These are phyloP conservation scores for Bombus sylvicola DNA, from an alignment of 1,140 invertebrate genomes.

Conservation along the genomic window DNA sequence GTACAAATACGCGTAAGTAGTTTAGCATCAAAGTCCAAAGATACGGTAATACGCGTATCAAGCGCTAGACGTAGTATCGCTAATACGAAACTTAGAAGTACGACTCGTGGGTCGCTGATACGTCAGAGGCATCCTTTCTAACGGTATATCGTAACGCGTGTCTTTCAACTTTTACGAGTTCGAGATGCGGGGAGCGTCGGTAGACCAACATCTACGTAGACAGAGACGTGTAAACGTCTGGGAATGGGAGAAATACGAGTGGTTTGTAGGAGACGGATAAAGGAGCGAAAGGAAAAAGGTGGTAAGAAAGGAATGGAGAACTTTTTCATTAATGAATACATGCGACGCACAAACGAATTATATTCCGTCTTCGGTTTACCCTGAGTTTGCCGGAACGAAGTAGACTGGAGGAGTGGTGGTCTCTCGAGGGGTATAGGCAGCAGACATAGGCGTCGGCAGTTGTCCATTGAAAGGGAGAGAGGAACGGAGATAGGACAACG, in stretches of 20 bases:
- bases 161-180: not conserved
- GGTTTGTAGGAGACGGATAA: constrained; percentile 9
- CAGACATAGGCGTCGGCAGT: constrained; percentile 58
- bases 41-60: too few species aligned
- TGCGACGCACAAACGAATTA: constrained; percentile 43
- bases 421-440: constrained; percentile 47
- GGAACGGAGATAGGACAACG: constrained; percentile 56
- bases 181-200: not conserved
- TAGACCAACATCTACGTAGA: not conserved
- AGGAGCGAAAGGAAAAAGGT: not conserved
- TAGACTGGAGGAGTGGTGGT: constrained; percentile 52
- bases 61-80: too few species aligned
- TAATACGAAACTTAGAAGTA: not conserved
- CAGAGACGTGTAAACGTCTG: not conserved
- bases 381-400: constrained; percentile 57
- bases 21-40: too few species aligned
- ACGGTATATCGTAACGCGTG: not conserved
- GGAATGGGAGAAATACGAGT: constrained; percentile 6
- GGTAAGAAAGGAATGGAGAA: constrained; percentile 20
- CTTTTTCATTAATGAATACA: constrained; percentile 44
- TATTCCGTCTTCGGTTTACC: constrained; percentile 28
- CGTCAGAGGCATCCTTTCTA: not conserved
- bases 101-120: not conserved
- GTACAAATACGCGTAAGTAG: too few species aligned
- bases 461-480: constrained; percentile 46